Evolutionary conservation across 2,113 vertebrate species (phyloP).

Genomic region (Cyprinodon tularosa): DNA sequence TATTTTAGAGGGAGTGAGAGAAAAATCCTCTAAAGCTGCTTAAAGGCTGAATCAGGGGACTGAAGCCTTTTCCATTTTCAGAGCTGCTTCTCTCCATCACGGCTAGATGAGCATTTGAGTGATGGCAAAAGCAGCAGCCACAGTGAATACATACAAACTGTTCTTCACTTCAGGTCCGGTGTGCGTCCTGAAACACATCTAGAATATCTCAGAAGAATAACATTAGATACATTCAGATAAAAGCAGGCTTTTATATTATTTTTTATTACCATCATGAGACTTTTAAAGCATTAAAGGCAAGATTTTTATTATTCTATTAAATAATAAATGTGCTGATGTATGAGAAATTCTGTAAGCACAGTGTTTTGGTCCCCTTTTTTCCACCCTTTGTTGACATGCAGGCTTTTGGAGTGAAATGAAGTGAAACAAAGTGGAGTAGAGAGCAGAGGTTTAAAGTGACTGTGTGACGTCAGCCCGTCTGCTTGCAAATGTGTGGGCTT

Average conservation of each 20-base stretch:
- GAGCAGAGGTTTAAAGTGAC: slow-evolving; percentile 39
- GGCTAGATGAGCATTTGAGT: slow-evolving; percentile 58
- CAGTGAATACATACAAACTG: slow-evolving; percentile 28
- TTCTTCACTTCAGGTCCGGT: slow-evolving; percentile 8
- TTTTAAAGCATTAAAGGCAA: slow-evolving; percentile 4
- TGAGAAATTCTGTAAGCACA: slow-evolving; percentile 41
- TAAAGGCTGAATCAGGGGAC: slow-evolving; percentile 77
- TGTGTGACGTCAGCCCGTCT: slow-evolving; percentile 14
- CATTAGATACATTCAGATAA: not conserved
- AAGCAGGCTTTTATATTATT: slow-evolving; percentile 35
- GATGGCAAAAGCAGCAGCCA: slow-evolving; percentile 41
- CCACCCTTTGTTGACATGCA: slow-evolving; percentile 38
- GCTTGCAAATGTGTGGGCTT: slow-evolving; percentile 1
- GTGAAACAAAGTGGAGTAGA: slow-evolving; percentile 39
- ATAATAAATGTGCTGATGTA: slow-evolving; percentile 68
- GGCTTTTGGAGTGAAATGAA: slow-evolving; percentile 58
- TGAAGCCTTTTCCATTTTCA: slow-evolving; percentile 72
- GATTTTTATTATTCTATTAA: slow-evolving; percentile 41
- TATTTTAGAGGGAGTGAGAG: slow-evolving; percentile 62
- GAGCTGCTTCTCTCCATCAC: slow-evolving; percentile 59
- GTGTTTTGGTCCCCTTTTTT: slow-evolving; percentile 20
- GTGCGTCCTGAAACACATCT: slow-evolving; percentile 2
- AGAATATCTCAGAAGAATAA: not conserved
- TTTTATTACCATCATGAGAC: slow-evolving; percentile 47
- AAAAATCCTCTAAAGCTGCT: slow-evolving; percentile 81